Percentiles rank a stretch among this genome's conserved stretches.
phyloP scores from a whole-genome alignment of 1,140 invertebrate genomes.

The Brachionus rubens region DNA sequence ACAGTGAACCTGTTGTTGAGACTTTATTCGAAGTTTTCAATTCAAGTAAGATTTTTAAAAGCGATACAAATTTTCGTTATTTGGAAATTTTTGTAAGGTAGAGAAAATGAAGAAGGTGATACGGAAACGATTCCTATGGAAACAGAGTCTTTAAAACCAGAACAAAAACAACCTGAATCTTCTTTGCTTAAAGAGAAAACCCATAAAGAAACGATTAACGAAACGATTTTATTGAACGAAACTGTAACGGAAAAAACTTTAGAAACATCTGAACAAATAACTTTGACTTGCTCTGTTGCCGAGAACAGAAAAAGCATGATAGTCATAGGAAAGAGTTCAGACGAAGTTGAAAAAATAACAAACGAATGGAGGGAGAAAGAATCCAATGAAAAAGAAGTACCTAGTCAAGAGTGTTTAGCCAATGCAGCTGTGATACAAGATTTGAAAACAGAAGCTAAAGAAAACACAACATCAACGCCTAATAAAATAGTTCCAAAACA shows the following conservation, averaged over 20 bases:
- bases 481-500: background rate
- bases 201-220: background rate
- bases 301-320: too few species aligned
- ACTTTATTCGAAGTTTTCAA: conserved; percentile 31
- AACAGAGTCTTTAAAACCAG: too few species aligned
- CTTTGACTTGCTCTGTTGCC: too few species aligned
- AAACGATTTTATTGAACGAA: background rate
- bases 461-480: background rate
- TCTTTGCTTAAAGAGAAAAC: too few species aligned
- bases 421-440: background rate
- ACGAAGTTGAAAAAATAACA: background rate
- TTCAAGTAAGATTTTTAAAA: background rate
- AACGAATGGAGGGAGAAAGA: background rate
- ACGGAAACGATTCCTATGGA: too few species aligned
- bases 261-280: background rate
- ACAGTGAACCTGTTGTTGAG: background rate
- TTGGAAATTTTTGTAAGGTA: too few species aligned
- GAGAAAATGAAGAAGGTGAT: too few species aligned
- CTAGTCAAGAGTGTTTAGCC: background rate
- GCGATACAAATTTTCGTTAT: too few species aligned
- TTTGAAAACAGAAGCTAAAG: background rate
- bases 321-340: background rate
- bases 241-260: background rate
- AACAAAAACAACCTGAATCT: too few species aligned
- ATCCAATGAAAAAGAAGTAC: background rate